Conservation (phyloP, 2,797 vertebrate genomes). For the Sebastes matsubarae region DNA sequence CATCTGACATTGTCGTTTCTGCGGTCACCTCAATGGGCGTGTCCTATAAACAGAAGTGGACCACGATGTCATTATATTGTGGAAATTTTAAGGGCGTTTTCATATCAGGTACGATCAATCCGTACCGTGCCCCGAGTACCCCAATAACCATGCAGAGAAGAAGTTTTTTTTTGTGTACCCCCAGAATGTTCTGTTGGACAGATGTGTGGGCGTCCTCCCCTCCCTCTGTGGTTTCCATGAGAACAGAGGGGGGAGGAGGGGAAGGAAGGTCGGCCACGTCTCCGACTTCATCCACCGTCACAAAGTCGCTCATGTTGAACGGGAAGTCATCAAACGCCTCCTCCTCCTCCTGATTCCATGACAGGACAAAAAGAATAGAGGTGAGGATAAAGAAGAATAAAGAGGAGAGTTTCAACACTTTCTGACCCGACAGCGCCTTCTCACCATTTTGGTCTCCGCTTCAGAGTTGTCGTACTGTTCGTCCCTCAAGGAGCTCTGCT, state of each 20-base stretch:
- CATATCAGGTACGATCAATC: too few species aligned
- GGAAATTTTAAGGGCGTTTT: neutral
- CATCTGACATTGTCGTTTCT: neutral
- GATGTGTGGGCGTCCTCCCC: neutral
- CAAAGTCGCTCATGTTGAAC: conserved; percentile 91
- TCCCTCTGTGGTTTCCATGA: conserved; percentile 21
- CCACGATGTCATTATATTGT: neutral
- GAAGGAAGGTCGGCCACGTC: conserved; percentile 74
- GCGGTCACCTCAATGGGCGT: neutral
- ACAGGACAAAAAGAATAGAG: neutral
- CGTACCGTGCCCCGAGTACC: too few species aligned
- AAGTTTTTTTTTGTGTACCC: conserved; percentile 11
- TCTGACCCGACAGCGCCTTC: fast-evolving
- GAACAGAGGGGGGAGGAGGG: neutral
- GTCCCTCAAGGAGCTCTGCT: conserved; percentile 19
- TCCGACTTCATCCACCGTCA: conserved; percentile 91
- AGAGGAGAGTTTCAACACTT: neutral
- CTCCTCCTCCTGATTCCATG: neutral
- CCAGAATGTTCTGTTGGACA: neutral
- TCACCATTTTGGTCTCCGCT: conserved; percentile 40
- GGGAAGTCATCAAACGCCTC: conserved; percentile 78
- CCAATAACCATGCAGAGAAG: neutral
- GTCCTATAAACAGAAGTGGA: conserved; percentile 13
- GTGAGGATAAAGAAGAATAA: neutral
- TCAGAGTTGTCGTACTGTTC: neutral